A percentile compares a stretch with the other conserved stretches of the same genome.
These are phyloP conservation scores for Leptinotarsa peninsularis DNA, from an alignment of 2,888 invertebrate genomes.

Conservation along the genomic window DNA sequence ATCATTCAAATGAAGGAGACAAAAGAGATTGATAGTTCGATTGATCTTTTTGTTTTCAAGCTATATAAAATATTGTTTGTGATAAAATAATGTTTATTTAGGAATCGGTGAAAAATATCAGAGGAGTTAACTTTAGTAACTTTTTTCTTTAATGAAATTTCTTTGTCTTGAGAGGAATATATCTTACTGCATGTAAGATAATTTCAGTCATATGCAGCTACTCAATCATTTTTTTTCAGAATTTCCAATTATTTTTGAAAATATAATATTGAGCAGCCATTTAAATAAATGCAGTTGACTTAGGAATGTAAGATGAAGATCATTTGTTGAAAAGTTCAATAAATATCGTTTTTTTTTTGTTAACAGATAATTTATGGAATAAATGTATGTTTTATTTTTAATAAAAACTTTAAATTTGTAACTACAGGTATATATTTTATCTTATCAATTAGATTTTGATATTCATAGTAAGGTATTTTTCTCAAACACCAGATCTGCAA, in stretches of 20 bases:
- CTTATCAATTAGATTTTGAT: too few relatives aligned
- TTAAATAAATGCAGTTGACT: neutral
- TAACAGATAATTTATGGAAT: constrained; percentile 7
- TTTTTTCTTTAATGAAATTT: neutral
- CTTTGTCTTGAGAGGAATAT: neutral
- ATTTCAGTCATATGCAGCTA: too few relatives aligned
- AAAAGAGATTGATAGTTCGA: constrained; percentile 2
- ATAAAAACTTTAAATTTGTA: constrained; percentile 4
- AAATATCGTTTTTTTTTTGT: neutral
- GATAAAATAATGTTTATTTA: constrained; percentile 16
- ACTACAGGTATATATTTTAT: too few relatives aligned
- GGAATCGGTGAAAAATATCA: neutral
- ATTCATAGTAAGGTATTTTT: too few relatives aligned
- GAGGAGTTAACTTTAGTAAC: neutral
- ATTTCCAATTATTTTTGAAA: too few relatives aligned
- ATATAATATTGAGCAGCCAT: neutral
- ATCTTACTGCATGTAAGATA: too few relatives aligned
- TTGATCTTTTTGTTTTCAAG: neutral
- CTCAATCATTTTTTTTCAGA: too few relatives aligned
- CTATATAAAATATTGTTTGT: constrained; percentile 12
- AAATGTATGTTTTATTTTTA: constrained; percentile 16
- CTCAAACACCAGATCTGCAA: too few relatives aligned
- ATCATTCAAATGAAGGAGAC: constrained; percentile 16
- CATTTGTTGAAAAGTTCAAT: neutral
- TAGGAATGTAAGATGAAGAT: neutral